Conservation (phyloP, 2,797 vertebrate genomes). For the Diceros bicornis region DNA sequence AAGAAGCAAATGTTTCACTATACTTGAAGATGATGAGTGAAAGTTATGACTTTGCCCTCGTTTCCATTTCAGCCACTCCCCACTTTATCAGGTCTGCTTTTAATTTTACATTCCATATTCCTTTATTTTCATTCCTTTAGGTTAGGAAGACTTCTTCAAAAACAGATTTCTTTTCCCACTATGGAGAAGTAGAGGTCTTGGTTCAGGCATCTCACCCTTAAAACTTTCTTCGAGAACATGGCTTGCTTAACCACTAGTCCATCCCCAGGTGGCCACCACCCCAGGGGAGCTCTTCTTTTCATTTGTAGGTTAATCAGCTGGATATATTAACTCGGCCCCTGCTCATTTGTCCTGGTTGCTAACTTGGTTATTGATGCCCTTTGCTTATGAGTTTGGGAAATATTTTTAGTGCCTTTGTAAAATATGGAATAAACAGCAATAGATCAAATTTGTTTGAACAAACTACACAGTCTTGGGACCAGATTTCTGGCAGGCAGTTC, state of each 20-base stretch:
- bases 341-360: neutral
- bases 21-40: slow-evolving; percentile 11
- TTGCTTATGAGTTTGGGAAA: neutral
- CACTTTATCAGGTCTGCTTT: neutral
- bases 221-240: slow-evolving; percentile 55
- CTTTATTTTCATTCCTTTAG: slow-evolving; percentile 33
- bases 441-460: slow-evolving; percentile 39
- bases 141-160: neutral
- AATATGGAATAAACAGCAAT: slow-evolving; percentile 1
- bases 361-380: neutral
- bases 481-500: slow-evolving; percentile 57
- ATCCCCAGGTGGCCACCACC: neutral
- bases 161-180: neutral
- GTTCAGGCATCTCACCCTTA: neutral
- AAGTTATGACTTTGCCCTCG: neutral
- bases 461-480: neutral
- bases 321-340: neutral
- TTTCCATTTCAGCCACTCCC: neutral
- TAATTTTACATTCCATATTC: neutral
- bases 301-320: neutral
- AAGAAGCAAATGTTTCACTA: neutral
- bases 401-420: slow-evolving; percentile 38
- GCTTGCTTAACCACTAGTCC: neutral
- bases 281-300: neutral
- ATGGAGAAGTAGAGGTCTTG: neutral